Percentiles rank a stretch among this genome's conserved stretches.
These are phyloP conservation scores for Podarcis muralis DNA, from an alignment of 2,113 vertebrate genomes.

Conservation along the genomic window DNA sequence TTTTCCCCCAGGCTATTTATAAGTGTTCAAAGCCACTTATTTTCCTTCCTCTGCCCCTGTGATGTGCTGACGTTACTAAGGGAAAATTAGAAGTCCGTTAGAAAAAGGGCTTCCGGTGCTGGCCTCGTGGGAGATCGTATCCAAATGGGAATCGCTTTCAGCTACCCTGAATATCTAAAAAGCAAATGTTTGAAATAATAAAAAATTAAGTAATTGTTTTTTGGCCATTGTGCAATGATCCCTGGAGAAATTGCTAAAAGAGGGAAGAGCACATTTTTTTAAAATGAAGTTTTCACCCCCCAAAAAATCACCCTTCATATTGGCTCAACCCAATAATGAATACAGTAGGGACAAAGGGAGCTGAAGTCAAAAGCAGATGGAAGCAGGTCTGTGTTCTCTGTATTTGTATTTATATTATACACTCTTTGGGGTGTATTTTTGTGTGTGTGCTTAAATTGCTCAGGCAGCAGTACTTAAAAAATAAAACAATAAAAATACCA, in stretches of 20 bases:
- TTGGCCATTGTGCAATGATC: not conserved
- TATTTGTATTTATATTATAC: not conserved
- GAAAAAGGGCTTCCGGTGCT: too few relatives aligned
- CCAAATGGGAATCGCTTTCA: not conserved
- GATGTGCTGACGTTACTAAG: not conserved
- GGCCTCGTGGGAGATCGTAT: not conserved
- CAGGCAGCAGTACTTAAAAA: not conserved
- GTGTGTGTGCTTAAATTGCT: too few relatives aligned
- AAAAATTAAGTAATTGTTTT: not conserved
- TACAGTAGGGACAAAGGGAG: not conserved
- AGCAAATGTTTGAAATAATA: not conserved
- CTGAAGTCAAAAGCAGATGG: not conserved
- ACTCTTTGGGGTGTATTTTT: not conserved
- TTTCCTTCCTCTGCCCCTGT: not conserved
- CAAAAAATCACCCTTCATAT: not conserved
- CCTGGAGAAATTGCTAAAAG: too few relatives aligned
- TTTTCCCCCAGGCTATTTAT: too few relatives aligned
- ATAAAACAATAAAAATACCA: not conserved
- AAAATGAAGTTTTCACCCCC: conserved; percentile 15
- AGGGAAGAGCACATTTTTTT: conserved; percentile 31
- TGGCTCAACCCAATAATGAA: too few relatives aligned
- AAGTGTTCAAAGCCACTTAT: not conserved
- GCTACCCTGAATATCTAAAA: not conserved
- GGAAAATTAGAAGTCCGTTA: not conserved
- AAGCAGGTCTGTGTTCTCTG: not conserved